Conservation (phyloP, 2,888 invertebrate genomes). For the Choreutis nemorana region DNA sequence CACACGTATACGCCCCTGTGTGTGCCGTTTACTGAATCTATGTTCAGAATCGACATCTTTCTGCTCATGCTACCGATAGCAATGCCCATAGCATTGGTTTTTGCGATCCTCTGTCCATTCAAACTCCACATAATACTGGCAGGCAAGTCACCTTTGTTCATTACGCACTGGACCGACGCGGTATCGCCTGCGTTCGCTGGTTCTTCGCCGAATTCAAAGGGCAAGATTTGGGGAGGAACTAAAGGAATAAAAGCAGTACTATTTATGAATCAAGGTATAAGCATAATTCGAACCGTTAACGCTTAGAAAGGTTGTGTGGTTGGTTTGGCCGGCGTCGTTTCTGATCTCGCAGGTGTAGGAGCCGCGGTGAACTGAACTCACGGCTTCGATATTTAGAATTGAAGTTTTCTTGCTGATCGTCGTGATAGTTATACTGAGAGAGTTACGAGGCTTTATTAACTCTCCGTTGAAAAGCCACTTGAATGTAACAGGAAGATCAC, state of each 20-base stretch:
- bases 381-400: slow-evolving; percentile 71
- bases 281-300: slow-evolving; percentile 65
- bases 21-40: slow-evolving; percentile 72
- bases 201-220: slow-evolving; percentile 73
- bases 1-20: slow-evolving; percentile 81
- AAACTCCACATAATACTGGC: slow-evolving; percentile 77
- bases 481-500: slow-evolving; percentile 81
- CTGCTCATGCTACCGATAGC: slow-evolving; percentile 69
- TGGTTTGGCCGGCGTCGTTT: slow-evolving; percentile 69
- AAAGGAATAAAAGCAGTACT: too few species aligned
- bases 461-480: slow-evolving; percentile 73
- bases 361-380: slow-evolving; percentile 68
- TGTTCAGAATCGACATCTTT: slow-evolving; percentile 72
- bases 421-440: slow-evolving; percentile 65
- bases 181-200: slow-evolving; percentile 79
- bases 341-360: slow-evolving; percentile 71
- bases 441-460: slow-evolving; percentile 53
- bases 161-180: slow-evolving; percentile 76
- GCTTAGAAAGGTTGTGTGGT: slow-evolving; percentile 65
- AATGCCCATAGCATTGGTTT: slow-evolving; percentile 64
- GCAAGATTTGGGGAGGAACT: slow-evolving; percentile 75
- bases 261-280: slow-evolving; percentile 20
- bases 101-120: slow-evolving; percentile 59
- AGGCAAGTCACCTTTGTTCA: slow-evolving; percentile 82
- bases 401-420: slow-evolving; percentile 71